These are phyloP conservation scores for Zoanthus gigantus DNA, from an alignment of 92 coral and sea anemone genomes.

Conservation along the genomic window DNA sequence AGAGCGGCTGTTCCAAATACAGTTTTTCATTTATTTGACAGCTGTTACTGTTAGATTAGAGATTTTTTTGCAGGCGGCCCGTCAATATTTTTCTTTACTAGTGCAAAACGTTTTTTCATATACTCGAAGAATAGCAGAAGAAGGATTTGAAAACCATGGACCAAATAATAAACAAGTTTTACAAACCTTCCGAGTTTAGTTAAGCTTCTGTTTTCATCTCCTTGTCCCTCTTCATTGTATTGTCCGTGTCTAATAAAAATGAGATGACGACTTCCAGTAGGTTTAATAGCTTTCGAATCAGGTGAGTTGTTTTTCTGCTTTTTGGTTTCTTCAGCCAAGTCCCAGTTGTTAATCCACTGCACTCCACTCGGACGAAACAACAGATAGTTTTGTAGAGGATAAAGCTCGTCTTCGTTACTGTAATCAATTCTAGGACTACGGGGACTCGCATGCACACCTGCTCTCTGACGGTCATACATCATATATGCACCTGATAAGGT, in stretches of 20 bases:
- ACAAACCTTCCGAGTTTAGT: conserved; percentile 92
- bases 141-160: neutral
- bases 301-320: conserved; percentile 58
- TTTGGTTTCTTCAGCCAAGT: conserved; percentile 65
- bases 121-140: neutral
- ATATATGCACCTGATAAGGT: conserved; percentile 83
- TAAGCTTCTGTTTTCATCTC: conserved; percentile 72
- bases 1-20: neutral
- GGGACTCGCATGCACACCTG: conserved; percentile 68
- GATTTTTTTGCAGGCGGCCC: neutral
- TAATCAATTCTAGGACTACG: conserved; percentile 23
- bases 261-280: conserved; percentile 90
- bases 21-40: neutral
- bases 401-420: conserved; percentile 47
- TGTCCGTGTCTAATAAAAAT: conserved; percentile 93
- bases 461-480: conserved; percentile 53
- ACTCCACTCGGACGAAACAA: conserved; percentile 69
- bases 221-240: conserved; percentile 72
- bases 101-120: neutral
- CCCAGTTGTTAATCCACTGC: conserved; percentile 89
- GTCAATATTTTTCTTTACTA: neutral
- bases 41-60: neutral
- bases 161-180: neutral
- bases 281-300: conserved; percentile 70
- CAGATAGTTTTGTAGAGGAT: conserved; percentile 60